Evolutionary conservation across 2,888 invertebrate species (phyloP).

Genomic region (Dynastes hyllus): DNA sequence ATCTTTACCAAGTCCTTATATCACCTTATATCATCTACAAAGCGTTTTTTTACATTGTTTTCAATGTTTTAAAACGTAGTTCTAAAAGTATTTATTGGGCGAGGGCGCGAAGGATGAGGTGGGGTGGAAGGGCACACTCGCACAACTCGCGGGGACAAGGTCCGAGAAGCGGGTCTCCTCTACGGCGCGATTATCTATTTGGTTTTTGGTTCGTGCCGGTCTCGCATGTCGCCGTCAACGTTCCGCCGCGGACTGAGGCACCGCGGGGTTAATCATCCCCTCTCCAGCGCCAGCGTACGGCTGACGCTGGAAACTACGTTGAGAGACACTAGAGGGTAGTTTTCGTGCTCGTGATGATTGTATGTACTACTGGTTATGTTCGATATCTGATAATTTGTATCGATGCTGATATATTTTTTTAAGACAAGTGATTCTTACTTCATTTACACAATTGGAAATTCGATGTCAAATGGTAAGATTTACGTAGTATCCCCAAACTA

Average conservation of each 20-base stretch:
- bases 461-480: too few relatives aligned
- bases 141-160: conserved; percentile 8
- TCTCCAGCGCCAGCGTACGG: conserved; percentile 25
- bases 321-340: neutral
- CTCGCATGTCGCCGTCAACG: conserved; percentile 28
- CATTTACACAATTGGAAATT: too few relatives aligned
- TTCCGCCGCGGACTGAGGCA: conserved; percentile 42
- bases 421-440: too few relatives aligned
- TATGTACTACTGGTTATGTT: too few relatives aligned
- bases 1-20: too few relatives aligned
- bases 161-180: neutral
- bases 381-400: too few relatives aligned
- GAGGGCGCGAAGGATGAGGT: too few relatives aligned
- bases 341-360: too few relatives aligned
- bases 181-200: too few relatives aligned
- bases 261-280: conserved; percentile 45
- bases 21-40: neutral
- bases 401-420: too few relatives aligned
- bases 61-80: neutral
- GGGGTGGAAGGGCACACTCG: conserved; percentile 7
- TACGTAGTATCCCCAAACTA: too few relatives aligned
- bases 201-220: neutral
- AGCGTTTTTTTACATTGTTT: conserved; percentile 1
- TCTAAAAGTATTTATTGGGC: too few relatives aligned
- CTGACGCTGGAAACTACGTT: neutral